Conservation (phyloP, 1,140 invertebrate species). For the Orius insidiosus region DNA sequence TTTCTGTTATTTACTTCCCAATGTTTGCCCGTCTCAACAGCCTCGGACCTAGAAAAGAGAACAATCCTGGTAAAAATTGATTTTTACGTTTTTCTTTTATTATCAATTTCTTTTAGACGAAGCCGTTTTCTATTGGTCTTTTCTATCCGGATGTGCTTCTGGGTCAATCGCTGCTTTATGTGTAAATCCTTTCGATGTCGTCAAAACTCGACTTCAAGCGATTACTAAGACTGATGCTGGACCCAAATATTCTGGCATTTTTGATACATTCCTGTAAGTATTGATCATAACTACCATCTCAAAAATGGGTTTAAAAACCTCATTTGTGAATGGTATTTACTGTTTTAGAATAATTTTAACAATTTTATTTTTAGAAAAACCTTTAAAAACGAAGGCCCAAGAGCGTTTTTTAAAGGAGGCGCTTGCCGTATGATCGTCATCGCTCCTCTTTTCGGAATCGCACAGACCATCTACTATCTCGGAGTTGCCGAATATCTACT, state of each 20-base stretch:
- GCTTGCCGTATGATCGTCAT: conserved; percentile 96
- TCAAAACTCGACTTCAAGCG: conserved; percentile 93
- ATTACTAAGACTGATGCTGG: conserved; percentile 67
- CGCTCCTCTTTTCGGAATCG: conserved; percentile 95
- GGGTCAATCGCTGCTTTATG: conserved; percentile 75
- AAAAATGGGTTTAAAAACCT: not conserved
- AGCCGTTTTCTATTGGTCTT: conserved; percentile 81
- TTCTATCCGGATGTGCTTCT: conserved; percentile 74
- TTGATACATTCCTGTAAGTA: conserved; percentile 73
- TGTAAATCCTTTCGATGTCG: conserved; percentile 96
- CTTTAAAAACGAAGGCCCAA: conserved; percentile 72
- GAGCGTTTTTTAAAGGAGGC: conserved; percentile 95
- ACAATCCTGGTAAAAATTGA: not conserved
- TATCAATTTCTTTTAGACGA: conserved; percentile 36
- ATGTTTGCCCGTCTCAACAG: conserved; percentile 87
- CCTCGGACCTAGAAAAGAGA: conserved; percentile 60
- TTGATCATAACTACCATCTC: not conserved
- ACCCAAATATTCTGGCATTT: conserved; percentile 66
- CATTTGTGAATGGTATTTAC: no score
- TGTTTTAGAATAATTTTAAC: no score
- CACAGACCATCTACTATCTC: conserved; percentile 95
- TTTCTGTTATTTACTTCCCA: conserved; percentile 98
- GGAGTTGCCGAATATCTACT: conserved; percentile 85
- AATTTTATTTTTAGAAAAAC: conserved; percentile 79
- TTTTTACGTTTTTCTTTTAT: no score